Base-by-base conservation (phyloP, 2,797 vertebrate genomes). In the Myiotriccus ornatus region DNA sequence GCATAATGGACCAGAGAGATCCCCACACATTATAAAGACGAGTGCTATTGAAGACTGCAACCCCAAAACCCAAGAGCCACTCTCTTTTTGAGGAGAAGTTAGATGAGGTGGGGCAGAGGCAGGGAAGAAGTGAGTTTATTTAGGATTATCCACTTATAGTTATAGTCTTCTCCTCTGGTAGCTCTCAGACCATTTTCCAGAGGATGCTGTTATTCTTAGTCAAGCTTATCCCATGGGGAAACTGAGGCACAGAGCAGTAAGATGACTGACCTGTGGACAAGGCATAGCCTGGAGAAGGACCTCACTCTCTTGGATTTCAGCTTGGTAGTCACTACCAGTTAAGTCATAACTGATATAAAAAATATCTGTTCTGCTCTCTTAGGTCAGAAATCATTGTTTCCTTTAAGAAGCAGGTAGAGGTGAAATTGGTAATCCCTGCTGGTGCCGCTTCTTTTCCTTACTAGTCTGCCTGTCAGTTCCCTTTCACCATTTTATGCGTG, bases 401-500 rank as follows among this genome's bases (percentile, higher is more conserved):
- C 43, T 69, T 43, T 0, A 0, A 64, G 41, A 84, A 90, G 65
- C 14, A 68, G 75, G 84, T 89, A 93, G 50, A 82, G 30, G 3
- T 4, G 57, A 49, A 68, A 46, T 55, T 2, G 2, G 18, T 75
- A 71, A 94, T 8, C 16, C 30, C 44, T 63, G 64, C 34, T 91
- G 37, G 65, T 91, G 55, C 41, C 27, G 23, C 53, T 83, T 34
- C 24, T 84, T 89, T 81, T 85, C 73, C 73, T 89, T 80, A 56
- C 55, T 67, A 11, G 52, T 35, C 68, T 14, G 37, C 65, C 73
- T 84, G 47, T 85, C 64, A 53, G 69, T 62, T 93, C 87, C 41
- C 64, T 85, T 91, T 49, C 23, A 64, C 69, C 59, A 30, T 89
- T 95, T 95, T 75, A 86, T 77, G 37, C 78, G 44, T 85, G 86